Evolutionary conservation across 2,797 vertebrate species (phyloP), one percentile per base, ranked within the genome.

Genomic region (Tiaroga cobitis): DNA sequence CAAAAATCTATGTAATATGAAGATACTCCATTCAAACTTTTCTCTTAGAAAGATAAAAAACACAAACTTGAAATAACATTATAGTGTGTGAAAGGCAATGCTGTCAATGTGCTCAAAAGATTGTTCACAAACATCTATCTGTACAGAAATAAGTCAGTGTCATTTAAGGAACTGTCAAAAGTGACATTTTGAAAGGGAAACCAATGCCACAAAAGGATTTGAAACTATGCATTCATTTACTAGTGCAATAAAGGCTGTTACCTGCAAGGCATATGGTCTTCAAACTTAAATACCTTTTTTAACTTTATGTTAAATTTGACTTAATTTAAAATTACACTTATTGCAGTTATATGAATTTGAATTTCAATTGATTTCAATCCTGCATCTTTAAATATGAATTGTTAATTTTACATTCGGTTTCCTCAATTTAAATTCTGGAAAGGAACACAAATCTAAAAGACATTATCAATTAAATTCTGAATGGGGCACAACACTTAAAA

Each of bases 91-190:
- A 67, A 82, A 43, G 8, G 51, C 51, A 70, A 37, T 15, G 5
- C 2, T 54, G 2, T 4, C 9, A 18, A 32, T n/a, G 13, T 54
- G 6, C 37, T 59, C 15, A 76, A 76, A 76, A 5, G 32, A 37
- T 56, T 51, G 11, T 15, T 80, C 59, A 67, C 29, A 70, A 1
- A 37, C 39, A 41, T 32, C 69, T 82, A 2, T 43, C 6, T 18
- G 3, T 43, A 34, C 54, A 41, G 41, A 80, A 80, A 46, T 49
- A 21, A 19, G 61, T 29, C 49, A 29, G 4, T 63, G 21, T 10
- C 4, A 54, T 81, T 76, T 67, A 29, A 63, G 54, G 67, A 86
- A 78, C 18, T 39, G 67, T 63, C 46, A 3, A 61, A 37, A 16
- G 29, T 29, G 8, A 43, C 1, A 59, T 16, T 43, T 56, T 54